These are phyloP conservation scores for Neuroterus valhalla DNA, from an alignment of 1,140 invertebrate species.

Conservation along the genomic window DNA sequence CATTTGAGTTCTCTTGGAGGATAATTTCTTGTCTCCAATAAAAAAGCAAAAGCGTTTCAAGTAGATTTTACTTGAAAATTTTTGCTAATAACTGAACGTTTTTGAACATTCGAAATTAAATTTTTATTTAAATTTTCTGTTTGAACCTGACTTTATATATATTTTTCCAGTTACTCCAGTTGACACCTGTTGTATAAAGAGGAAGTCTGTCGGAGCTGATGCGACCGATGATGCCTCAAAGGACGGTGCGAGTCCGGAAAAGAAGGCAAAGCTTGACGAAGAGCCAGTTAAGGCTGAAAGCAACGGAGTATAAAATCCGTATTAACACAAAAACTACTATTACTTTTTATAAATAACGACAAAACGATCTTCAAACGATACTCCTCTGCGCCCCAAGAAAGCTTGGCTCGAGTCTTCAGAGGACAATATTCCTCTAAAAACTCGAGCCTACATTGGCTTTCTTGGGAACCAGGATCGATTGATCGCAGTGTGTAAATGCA, in stretches of 20 bases:
- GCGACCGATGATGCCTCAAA: constrained; percentile 72
- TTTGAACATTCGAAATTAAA: too few species aligned
- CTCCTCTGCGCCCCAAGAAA: neutral
- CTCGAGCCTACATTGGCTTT: neutral
- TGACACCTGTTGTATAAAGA: constrained; percentile 78
- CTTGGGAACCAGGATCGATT: neutral
- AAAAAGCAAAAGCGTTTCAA: neutral
- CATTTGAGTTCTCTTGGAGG: too few species aligned
- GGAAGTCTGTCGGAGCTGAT: constrained; percentile 80
- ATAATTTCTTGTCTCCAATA: too few species aligned
- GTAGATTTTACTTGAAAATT: too few species aligned
- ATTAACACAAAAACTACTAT: constrained; percentile 2
- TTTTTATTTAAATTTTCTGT: neutral
- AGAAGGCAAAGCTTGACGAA: constrained; percentile 83
- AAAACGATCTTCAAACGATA: neutral
- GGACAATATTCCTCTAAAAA: neutral
- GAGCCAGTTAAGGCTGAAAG: constrained; percentile 76
- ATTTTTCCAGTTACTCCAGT: constrained; percentile 62
- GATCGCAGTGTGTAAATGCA: constrained; percentile 19
- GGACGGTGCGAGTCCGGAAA: constrained; percentile 81
- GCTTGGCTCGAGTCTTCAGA: neutral
- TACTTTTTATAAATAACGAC: constrained; percentile 9
- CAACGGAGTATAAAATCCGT: constrained; percentile 65
- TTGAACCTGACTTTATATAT: constrained; percentile 38
- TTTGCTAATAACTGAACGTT: too few species aligned